Evolutionary conservation across 2,888 invertebrate genomes (phyloP).

Genomic region (Arenicola marina): DNA sequence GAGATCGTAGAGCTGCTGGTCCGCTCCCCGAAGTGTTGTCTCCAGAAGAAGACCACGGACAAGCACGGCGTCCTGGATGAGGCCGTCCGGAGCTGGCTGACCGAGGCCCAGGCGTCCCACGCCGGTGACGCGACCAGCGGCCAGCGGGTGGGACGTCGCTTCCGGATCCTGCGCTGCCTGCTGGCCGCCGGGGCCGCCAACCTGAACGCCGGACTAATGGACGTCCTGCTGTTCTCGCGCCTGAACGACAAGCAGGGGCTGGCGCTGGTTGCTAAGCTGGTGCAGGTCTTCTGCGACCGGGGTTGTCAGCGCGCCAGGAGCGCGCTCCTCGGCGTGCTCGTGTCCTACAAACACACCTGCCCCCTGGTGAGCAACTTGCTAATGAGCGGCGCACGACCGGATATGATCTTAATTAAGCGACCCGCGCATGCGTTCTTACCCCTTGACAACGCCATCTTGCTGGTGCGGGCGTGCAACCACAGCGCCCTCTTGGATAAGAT

Average conservation of each 20-base stretch:
- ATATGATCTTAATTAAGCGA: neutral
- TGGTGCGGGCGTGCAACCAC: constrained; percentile 10
- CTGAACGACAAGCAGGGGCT: constrained; percentile 4
- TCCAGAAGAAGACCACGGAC: constrained; percentile 11
- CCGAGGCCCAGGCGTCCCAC: constrained; percentile 3
- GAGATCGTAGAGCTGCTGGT: constrained; percentile 25
- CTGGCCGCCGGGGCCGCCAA: constrained; percentile 14
- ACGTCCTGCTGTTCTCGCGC: constrained; percentile 9
- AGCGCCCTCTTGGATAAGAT: neutral
- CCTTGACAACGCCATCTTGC: constrained; percentile 11
- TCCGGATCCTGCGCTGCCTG: constrained; percentile 16
- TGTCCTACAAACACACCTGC: constrained; percentile 7
- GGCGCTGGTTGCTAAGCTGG: constrained; percentile 10
- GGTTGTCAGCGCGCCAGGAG: constrained; percentile 8
- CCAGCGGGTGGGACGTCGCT: constrained; percentile 5
- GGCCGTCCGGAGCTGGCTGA: constrained; percentile 19
- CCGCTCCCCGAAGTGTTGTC: constrained; percentile 5
- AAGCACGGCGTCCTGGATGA: constrained; percentile 23
- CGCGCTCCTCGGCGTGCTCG: constrained; percentile 5
- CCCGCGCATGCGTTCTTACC: constrained; percentile 12
- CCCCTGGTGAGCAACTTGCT: constrained; percentile 3
- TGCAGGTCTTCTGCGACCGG: constrained; percentile 10
- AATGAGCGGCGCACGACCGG: constrained; percentile 9
- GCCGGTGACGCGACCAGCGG: neutral
- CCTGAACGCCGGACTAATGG: constrained; percentile 4